phyloP scores from a whole-genome alignment of 1,140 invertebrate genomes.

The Drosophila arawakana region DNA sequence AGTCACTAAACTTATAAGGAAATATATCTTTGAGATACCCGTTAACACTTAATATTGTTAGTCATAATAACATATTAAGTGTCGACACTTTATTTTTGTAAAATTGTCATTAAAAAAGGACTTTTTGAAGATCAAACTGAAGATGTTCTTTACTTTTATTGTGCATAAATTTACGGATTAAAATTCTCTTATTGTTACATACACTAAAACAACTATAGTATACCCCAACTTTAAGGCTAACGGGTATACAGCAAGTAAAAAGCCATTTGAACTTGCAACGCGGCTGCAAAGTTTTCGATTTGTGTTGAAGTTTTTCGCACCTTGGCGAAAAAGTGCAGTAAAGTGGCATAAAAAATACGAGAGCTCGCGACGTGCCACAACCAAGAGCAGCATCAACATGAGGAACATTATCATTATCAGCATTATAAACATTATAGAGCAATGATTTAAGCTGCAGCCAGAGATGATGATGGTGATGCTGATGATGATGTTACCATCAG shows the following conservation, averaged over 20 bases:
- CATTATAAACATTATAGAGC: too few species aligned
- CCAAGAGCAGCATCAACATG: neutral
- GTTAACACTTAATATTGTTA: too few species aligned
- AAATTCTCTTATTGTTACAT: too few species aligned
- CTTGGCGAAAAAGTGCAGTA: constrained; percentile 54
- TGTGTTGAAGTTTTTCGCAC: constrained; percentile 48
- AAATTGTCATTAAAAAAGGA: too few species aligned
- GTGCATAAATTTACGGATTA: too few species aligned
- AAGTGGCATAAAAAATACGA: constrained; percentile 72
- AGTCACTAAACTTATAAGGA: too few species aligned
- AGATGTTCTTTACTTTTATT: too few species aligned
- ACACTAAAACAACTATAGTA: neutral
- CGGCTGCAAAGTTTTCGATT: constrained; percentile 15
- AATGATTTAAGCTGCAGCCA: too few species aligned
- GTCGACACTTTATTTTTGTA: too few species aligned
- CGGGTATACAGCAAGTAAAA: constrained; percentile 27
- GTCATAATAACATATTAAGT: too few species aligned
- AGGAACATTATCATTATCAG: constrained; percentile 16
- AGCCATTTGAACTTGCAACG: constrained; percentile 55
- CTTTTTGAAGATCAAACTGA: too few species aligned
- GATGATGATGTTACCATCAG: constrained; percentile 54
- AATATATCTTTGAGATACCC: too few species aligned
- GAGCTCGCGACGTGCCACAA: constrained; percentile 59
- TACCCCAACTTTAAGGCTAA: neutral
- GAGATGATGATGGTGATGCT: constrained; percentile 24